Percentiles rank a stretch among this genome's conserved stretches.
phyloP scores from a whole-genome alignment of 2,797 vertebrate genomes.

The Sorex maritimensis region DNA sequence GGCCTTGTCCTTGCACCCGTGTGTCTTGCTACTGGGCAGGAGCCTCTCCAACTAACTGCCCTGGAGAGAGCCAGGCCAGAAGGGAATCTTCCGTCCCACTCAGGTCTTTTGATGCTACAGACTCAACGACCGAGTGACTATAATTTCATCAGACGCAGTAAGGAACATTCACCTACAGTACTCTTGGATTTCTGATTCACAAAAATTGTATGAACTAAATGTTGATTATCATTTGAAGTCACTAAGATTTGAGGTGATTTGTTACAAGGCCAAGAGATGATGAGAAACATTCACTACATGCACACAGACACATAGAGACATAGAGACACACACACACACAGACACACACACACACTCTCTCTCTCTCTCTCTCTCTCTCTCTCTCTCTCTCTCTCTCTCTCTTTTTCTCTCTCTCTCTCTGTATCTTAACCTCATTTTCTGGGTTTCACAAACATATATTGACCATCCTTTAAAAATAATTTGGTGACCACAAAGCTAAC shows the following conservation, averaged over 20 bases:
- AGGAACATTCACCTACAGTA: conserved; percentile 17
- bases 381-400: background rate
- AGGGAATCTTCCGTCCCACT: background rate
- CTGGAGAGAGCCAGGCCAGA: background rate
- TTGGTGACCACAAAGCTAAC: too few species aligned
- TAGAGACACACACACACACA: background rate
- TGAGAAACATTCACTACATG: background rate
- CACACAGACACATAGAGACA: background rate
- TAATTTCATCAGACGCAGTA: background rate
- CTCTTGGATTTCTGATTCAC: background rate
- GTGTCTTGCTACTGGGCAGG: background rate
- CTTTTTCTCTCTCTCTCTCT: background rate
- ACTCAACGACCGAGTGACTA: background rate
- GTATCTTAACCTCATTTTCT: conserved; percentile 14
- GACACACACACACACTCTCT: background rate
- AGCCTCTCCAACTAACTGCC: background rate
- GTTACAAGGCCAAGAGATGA: conserved; percentile 1
- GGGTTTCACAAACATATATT: background rate
- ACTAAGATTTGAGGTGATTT: conserved; percentile 26
- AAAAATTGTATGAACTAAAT: conserved; percentile 16
- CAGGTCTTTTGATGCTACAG: background rate
- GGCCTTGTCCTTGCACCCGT: background rate
- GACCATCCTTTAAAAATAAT: background rate
- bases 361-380: too few species aligned
- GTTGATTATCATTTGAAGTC: conserved; percentile 53